Evolutionary conservation across 1,140 invertebrate species (phyloP).

Genomic region (Myzus persicae): DNA sequence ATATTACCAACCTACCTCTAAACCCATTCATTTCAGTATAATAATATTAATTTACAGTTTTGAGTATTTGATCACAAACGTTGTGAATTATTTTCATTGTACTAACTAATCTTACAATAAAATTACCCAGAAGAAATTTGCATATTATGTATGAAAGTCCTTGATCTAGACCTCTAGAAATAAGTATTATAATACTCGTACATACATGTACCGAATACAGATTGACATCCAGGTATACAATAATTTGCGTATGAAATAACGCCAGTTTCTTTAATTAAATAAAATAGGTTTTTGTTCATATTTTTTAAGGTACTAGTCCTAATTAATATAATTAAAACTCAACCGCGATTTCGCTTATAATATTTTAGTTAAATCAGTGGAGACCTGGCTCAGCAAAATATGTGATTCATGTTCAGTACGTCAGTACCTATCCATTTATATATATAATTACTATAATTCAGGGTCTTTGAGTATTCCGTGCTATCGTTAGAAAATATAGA

Average conservation of each 20-base stretch:
- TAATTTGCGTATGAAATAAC: neutral
- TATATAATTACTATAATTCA: neutral
- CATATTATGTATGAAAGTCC: neutral
- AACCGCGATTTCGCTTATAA: neutral
- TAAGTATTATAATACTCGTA: no score
- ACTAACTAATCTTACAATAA: neutral
- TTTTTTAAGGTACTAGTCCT: no score
- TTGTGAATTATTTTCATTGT: neutral
- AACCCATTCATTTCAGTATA: no score
- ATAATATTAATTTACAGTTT: no score
- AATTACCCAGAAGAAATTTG: neutral
- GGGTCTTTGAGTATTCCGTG: neutral
- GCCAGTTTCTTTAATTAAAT: neutral
- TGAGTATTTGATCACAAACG: no score
- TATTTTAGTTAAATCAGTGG: neutral
- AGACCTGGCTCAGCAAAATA: neutral
- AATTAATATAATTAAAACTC: neutral
- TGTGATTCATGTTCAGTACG: neutral
- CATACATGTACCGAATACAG: no score
- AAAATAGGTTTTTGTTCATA: no score
- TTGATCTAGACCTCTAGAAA: neutral
- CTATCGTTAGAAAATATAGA: neutral
- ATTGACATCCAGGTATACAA: neutral
- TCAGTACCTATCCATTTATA: no score
- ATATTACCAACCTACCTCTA: neutral